These are phyloP conservation scores for Argyrosomus japonicus DNA, from an alignment of 2,113 vertebrate species.

Conservation along the genomic window DNA sequence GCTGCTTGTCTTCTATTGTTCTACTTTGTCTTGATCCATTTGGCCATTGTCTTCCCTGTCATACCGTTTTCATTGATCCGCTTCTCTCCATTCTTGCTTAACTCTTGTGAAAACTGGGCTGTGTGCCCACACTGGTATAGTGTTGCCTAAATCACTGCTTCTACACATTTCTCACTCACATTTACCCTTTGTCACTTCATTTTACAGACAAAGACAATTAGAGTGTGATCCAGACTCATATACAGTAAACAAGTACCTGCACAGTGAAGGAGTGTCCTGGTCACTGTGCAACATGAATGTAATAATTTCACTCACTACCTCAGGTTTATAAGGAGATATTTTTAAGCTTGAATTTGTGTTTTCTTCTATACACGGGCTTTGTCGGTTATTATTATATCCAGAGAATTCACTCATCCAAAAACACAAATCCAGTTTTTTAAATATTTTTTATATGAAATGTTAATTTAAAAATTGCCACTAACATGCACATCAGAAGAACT, in stretches of 20 bases:
- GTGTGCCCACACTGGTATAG: not conserved
- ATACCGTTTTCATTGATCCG: not conserved
- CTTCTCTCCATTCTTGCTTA: not conserved
- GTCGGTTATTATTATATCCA: not conserved
- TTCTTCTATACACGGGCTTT: not conserved
- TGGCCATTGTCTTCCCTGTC: not conserved
- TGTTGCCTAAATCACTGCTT: not conserved
- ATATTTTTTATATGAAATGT: not conserved
- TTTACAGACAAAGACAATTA: constrained; percentile 12
- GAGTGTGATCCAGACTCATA: constrained; percentile 1
- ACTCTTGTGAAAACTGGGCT: not conserved
- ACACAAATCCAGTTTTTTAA: not conserved
- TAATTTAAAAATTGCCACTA: not conserved
- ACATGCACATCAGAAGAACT: not conserved
- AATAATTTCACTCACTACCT: not conserved
- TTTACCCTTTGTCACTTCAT: not conserved
- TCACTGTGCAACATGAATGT: not conserved
- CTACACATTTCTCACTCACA: not conserved
- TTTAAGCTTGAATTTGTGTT: not conserved
- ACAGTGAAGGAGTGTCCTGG: not conserved
- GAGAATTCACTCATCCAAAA: constrained; percentile 6
- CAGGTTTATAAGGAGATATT: not conserved
- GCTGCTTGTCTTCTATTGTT: constrained; percentile 7
- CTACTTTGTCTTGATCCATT: not conserved
- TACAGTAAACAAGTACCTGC: constrained; percentile 24